phyloP scores from a whole-genome alignment of 1,140 invertebrate species.

The Yoshiicerus persimilis region DNA sequence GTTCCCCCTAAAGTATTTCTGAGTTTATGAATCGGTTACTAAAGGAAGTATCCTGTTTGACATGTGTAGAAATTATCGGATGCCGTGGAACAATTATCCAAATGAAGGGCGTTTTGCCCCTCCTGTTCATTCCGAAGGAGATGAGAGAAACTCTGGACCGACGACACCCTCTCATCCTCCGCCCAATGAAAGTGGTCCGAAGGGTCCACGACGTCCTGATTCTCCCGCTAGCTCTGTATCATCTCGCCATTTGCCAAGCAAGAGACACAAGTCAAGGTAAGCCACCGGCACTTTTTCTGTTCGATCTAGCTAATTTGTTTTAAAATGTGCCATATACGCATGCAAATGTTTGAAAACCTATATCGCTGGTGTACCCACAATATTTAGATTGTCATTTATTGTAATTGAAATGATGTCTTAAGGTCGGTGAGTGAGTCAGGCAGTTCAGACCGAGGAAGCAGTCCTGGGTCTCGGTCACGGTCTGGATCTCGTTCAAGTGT shows the following conservation, averaged over 20 bases:
- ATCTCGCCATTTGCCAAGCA: slow-evolving; percentile 45
- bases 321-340: too few species aligned
- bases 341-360: too few species aligned
- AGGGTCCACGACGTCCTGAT: slow-evolving; percentile 42
- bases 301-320: too few species aligned
- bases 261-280: slow-evolving; percentile 49
- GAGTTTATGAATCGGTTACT: too few species aligned
- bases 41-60: background rate
- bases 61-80: slow-evolving; percentile 37
- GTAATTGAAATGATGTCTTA: background rate
- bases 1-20: background rate
- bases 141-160: slow-evolving; percentile 42
- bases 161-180: slow-evolving; percentile 30
- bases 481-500: slow-evolving; percentile 55
- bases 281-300: background rate
- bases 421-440: slow-evolving; percentile 56
- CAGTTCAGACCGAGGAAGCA: slow-evolving; percentile 56
- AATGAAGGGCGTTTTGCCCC: slow-evolving; percentile 46
- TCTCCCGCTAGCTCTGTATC: slow-evolving; percentile 47
- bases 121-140: slow-evolving; percentile 44
- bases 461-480: slow-evolving; percentile 57
- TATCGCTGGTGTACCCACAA: background rate
- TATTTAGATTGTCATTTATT: background rate
- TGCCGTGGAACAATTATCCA: slow-evolving; percentile 42
- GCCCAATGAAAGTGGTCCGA: slow-evolving; percentile 40